Evolutionary conservation across 2,797 vertebrate genomes (phyloP).

Genomic region (Leptatherina wallacei): DNA sequence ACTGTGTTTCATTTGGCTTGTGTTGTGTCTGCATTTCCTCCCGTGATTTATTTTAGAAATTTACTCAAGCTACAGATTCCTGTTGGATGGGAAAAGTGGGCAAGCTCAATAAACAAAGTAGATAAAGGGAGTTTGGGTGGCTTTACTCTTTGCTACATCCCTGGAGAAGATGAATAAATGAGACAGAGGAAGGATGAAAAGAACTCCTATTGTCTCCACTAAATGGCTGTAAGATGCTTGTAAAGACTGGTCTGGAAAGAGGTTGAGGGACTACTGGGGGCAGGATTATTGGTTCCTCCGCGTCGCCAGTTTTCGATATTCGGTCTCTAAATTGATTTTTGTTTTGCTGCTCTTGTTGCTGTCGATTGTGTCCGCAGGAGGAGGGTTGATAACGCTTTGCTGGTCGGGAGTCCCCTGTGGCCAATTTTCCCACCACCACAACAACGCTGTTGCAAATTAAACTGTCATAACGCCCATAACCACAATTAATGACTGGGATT

Average conservation of each 20-base stretch:
- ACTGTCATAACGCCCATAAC: slow-evolving; percentile 83
- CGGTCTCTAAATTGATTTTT: slow-evolving; percentile 81
- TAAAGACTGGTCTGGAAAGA: slow-evolving; percentile 51
- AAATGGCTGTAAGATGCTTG: slow-evolving; percentile 60
- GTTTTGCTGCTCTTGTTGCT: slow-evolving; percentile 71
- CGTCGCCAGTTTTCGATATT: slow-evolving; percentile 69
- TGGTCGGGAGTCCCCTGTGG: slow-evolving; percentile 71
- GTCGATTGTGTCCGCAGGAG: slow-evolving; percentile 72
- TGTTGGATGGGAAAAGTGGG: slow-evolving; percentile 27
- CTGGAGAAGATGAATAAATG: slow-evolving; percentile 56
- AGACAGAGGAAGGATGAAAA: slow-evolving; percentile 45
- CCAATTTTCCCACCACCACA: slow-evolving; percentile 76
- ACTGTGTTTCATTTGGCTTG: slow-evolving; percentile 1
- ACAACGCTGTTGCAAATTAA: slow-evolving; percentile 80
- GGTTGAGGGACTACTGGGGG: slow-evolving; percentile 51
- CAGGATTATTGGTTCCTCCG: slow-evolving; percentile 62
- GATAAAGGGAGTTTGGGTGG: slow-evolving; percentile 46
- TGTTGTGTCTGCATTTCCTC: neutral
- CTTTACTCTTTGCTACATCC: slow-evolving; percentile 42
- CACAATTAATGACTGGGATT: slow-evolving; percentile 83
- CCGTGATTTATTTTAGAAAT: slow-evolving; percentile 11
- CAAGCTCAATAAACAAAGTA: slow-evolving; percentile 45
- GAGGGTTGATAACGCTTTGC: slow-evolving; percentile 70
- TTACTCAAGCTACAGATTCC: slow-evolving; percentile 20
- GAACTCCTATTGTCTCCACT: slow-evolving; percentile 52